Base-by-base conservation (phyloP, 1,140 invertebrate species). In the Trichonephila clavipes region DNA sequence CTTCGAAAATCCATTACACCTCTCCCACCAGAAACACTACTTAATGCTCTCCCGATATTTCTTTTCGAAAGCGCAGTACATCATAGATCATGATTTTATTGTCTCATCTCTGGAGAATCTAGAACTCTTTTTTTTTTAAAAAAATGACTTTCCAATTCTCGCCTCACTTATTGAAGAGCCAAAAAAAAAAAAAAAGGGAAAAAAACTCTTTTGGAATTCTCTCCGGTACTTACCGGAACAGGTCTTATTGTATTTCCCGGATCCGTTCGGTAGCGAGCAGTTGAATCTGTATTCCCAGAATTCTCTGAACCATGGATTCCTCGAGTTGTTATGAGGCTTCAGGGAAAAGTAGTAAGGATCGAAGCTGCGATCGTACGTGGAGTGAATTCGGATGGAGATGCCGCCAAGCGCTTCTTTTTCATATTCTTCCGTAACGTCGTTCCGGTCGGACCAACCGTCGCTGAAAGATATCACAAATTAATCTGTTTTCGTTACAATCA, bases 271-370 rank as follows among this genome's bases (percentile, higher is more conserved):
- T 61, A 97, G 95, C 19, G 95, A 95, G 95, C 97, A 98, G 91
- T 97, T 96, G 95, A 98, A 98, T 94, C 96, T 97, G 66, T 96
- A 95, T 95, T 98, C 97, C 97, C 97, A 98, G 95, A 97, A 97
- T 95, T 98, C 97, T 51, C 96, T 95, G 95, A 98, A 98, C 97
- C 97, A 98, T 4, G 97, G 97, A 96, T 98, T 98, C 44, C 97
- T 95, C 1, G 95, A 95, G 95, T 97, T 97, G 94, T 96, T 97
- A 89, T 95, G 92, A 0, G 97, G 97, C 94, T 96, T 96, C 59
- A 98, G 96, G 0, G 96, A 95, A 94, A 97, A 97, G 95, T 98
- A 98, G 95, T 98, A 97, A 3, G 96, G 95, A 95, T 98, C 97
- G 95, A 98, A 98, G 83, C 96, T 96, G 7, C 95, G 95, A 8